Evolutionary conservation across 2,113 vertebrate species (phyloP).

Genomic region (Pontoporia blainvillei): DNA sequence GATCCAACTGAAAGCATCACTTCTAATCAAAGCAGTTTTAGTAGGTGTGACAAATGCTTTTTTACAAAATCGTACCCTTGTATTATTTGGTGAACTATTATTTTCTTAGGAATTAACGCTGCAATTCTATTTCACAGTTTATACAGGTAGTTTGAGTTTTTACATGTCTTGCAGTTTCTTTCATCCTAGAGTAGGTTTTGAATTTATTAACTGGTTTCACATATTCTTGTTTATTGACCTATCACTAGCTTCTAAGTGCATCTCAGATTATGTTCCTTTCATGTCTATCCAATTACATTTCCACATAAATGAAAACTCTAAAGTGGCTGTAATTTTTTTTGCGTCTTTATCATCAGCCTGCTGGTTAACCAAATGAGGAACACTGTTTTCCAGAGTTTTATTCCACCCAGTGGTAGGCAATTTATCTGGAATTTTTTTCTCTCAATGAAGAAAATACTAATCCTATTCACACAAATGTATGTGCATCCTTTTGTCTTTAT

Average conservation of each 20-base stretch:
- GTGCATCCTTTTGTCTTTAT: background rate
- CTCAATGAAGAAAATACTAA: background rate
- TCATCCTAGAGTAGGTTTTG: background rate
- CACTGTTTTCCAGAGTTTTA: background rate
- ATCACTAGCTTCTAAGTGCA: conserved; percentile 38
- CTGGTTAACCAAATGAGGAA: conserved; percentile 9
- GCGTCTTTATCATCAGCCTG: background rate
- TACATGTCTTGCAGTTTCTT: conserved; percentile 26
- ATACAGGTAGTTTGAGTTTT: conserved; percentile 41
- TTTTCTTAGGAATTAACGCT: conserved; percentile 52
- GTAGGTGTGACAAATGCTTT: conserved; percentile 45
- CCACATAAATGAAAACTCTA: conserved; percentile 31
- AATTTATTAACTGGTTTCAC: conserved; percentile 50
- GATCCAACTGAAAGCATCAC: conserved; percentile 21
- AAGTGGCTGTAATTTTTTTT: conserved; percentile 35
- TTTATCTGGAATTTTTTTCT: conserved; percentile 5
- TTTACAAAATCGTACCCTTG: conserved; percentile 11
- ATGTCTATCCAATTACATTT: conserved; percentile 37
- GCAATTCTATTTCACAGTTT: conserved; percentile 38
- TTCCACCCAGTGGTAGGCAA: background rate
- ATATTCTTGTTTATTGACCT: conserved; percentile 44
- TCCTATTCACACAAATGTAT: background rate
- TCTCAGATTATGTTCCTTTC: conserved; percentile 44
- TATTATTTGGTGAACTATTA: conserved; percentile 49
- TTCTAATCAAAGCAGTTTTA: conserved; percentile 45